These are phyloP conservation scores for Eupithecia centaureata DNA, from an alignment of 2,888 invertebrate genomes.

Conservation along the genomic window DNA sequence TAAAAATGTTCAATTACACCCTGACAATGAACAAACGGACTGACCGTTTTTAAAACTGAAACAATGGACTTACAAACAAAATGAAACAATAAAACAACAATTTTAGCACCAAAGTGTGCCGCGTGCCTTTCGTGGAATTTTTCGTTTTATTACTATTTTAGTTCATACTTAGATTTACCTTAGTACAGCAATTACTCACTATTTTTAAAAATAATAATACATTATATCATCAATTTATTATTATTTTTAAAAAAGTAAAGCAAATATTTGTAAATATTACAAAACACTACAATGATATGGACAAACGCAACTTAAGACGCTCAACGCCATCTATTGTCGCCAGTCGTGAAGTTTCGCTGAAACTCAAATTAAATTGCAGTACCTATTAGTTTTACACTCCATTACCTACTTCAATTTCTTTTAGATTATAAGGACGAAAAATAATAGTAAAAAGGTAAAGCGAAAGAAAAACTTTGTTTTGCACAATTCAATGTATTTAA, in stretches of 20 bases:
- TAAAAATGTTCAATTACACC: constrained; percentile 19
- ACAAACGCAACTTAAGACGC: background rate
- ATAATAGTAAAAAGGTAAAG: too few relatives aligned
- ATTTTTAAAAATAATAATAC: background rate
- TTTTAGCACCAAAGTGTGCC: constrained; percentile 13
- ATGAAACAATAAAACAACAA: constrained; percentile 24
- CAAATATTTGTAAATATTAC: too few relatives aligned
- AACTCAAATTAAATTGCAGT: too few relatives aligned
- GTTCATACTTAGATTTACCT: background rate
- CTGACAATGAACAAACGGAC: constrained; percentile 24
- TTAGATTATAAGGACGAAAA: too few relatives aligned
- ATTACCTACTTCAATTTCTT: too few relatives aligned
- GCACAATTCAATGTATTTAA: too few relatives aligned
- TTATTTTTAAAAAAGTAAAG: too few relatives aligned
- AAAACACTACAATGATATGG: too few relatives aligned
- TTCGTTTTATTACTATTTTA: background rate
- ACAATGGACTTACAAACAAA: constrained; percentile 19
- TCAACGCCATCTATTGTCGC: background rate
- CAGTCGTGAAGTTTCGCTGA: background rate
- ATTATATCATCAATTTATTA: too few relatives aligned
- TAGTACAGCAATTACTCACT: background rate
- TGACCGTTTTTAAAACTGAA: constrained; percentile 10
- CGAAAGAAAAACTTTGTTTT: too few relatives aligned
- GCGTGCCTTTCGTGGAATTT: constrained; percentile 24
- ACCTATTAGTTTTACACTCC: too few relatives aligned